Evolutionary conservation across 2,797 vertebrate genomes (phyloP).

Genomic region (Xenentodon cancila): DNA sequence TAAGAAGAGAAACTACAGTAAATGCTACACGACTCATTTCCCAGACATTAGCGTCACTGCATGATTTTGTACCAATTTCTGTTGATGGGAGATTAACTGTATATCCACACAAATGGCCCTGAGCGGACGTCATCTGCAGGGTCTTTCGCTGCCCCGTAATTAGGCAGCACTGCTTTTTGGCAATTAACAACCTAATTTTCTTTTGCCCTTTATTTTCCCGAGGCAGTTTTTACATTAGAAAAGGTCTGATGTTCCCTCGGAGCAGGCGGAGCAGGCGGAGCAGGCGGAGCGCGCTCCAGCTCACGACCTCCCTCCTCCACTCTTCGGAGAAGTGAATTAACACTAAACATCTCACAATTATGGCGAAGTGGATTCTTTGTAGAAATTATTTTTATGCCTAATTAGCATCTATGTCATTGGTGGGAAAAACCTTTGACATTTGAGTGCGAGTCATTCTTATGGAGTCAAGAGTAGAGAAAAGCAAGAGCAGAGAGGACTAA

Average conservation of each 20-base stretch:
- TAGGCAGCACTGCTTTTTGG: conserved; percentile 15
- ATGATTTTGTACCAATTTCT: conserved; percentile 36
- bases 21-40: conserved; percentile 50
- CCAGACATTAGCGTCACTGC: conserved; percentile 46
- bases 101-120: conserved; percentile 28
- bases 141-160: conserved; percentile 13
- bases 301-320: not conserved
- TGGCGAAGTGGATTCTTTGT: too few species aligned
- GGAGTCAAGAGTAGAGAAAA: not conserved
- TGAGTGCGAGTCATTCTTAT: not conserved
- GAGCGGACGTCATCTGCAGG: not conserved
- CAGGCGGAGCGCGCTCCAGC: not conserved
- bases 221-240: conserved; percentile 2
- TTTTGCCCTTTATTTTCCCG: conserved; percentile 2
- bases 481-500: not conserved
- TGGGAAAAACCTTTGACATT: not conserved
- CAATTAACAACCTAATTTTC: conserved; percentile 8
- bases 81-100: conserved; percentile 33
- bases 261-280: not conserved
- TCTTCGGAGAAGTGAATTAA: not conserved
- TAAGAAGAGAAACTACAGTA: conserved; percentile 22
- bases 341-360: too few species aligned
- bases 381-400: too few species aligned
- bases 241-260: not conserved
- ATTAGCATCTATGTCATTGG: not conserved